Percentiles rank a stretch among this genome's conserved stretches.
These are phyloP conservation scores for Sterrhoptilus dennistouni DNA, from an alignment of 2,113 vertebrate genomes.

Conservation along the genomic window DNA sequence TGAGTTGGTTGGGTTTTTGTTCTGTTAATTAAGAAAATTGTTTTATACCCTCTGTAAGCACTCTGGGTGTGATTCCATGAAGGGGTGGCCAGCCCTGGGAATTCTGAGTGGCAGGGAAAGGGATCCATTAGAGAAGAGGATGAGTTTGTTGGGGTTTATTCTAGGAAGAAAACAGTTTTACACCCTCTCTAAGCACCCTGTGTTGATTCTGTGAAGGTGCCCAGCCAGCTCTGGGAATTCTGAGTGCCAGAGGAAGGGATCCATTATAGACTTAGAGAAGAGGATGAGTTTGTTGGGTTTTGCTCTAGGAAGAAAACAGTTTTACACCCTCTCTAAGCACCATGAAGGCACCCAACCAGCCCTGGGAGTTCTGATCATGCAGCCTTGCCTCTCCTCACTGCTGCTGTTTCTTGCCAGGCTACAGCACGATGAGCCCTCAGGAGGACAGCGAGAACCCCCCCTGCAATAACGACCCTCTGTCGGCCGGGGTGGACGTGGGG, in stretches of 20 bases:
- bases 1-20: neutral
- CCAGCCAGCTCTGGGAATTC: neutral
- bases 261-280: too few species aligned
- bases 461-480: constrained; percentile 90
- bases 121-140: neutral
- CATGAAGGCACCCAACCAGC: too few species aligned
- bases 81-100: neutral
- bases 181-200: neutral
- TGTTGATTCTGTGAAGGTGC: neutral
- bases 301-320: neutral
- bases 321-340: neutral
- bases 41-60: neutral
- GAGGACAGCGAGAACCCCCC: constrained; percentile 98
- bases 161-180: neutral
- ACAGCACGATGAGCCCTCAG: constrained; percentile 99
- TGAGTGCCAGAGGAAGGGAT: neutral
- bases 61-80: neutral
- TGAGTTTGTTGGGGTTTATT: neutral
- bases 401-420: constrained; percentile 76
- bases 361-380: neutral
- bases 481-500: constrained; percentile 90
- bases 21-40: neutral
- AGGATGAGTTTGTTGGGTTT: neutral
- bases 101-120: neutral
- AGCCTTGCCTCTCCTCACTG: neutral